A percentile compares a stretch with the other conserved stretches of the same genome.
Evolutionary conservation across 2,797 vertebrate genomes (phyloP).

Genomic region (Chloroceryle inda): DNA sequence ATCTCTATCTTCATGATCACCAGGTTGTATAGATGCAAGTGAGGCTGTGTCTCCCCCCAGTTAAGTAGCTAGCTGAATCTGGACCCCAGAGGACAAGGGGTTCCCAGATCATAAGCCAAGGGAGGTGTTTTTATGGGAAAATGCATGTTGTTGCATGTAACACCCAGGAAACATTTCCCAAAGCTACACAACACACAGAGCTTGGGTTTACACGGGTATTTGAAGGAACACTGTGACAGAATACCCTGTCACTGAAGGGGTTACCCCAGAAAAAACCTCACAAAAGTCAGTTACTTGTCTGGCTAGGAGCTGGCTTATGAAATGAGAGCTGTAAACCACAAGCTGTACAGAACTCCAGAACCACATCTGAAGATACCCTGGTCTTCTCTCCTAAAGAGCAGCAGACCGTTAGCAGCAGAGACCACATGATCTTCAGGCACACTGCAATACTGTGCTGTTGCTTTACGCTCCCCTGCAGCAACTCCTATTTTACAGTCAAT

Average conservation of each 20-base stretch:
- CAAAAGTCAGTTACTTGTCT: not conserved
- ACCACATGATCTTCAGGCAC: rapidly evolving
- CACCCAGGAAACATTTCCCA: not conserved
- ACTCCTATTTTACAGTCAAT: not conserved
- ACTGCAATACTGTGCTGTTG: rapidly evolving
- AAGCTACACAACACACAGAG: not conserved
- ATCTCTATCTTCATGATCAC: not conserved
- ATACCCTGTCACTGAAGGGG: not conserved
- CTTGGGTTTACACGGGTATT: not conserved
- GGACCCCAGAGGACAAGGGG: not conserved
- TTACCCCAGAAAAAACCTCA: not conserved
- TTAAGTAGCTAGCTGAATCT: not conserved
- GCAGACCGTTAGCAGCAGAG: not conserved
- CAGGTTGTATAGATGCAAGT: not conserved
- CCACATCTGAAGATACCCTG: not conserved
- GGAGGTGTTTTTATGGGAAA: not conserved
- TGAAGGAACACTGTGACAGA: not conserved
- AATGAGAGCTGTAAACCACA: not conserved
- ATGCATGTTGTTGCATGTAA: not conserved
- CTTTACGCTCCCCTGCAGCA: not conserved
- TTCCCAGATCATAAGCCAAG: not conserved
- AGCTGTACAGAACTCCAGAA: not conserved
- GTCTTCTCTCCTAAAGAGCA: not conserved
- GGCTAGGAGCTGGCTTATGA: not conserved
- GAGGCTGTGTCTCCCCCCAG: not conserved